Base-by-base conservation (phyloP, 2,888 invertebrate genomes). In the Scaptomyza flava region DNA sequence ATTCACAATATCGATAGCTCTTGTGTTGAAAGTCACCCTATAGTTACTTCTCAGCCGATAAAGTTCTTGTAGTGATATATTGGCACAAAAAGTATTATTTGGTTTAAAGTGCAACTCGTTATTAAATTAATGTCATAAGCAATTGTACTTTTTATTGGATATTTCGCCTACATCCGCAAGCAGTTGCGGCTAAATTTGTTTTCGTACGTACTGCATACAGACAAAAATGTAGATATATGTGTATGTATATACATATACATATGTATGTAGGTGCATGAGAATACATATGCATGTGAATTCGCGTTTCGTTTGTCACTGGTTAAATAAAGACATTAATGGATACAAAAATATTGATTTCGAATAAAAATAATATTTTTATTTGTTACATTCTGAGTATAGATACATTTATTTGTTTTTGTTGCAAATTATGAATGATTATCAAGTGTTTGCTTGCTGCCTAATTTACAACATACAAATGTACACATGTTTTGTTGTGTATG, bases 141-240 rank as follows among this genome's bases (percentile, higher is more conserved):
- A n/a, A 8, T 45, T 56, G 41, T 7, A 46, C 23, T 68, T 41
- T 33, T 8, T 36, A 41, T 53, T 58, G 43, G 31, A 53, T 36
- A 41, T 42, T 58, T 31, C 8, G 17, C 41, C 23, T 50, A n/a
- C 47, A 64, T 36, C 43, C 14, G 34, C 20, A 17, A 38, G 52
- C 43, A 43, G 14, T 23, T 66, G 50, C 51, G 38, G 33, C 17
- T 50, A 36, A 41, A 43, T 52, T 47, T 41, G 41, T 30, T 31
- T 36, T 47, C 23, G 68, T 69, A 69, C 73, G 68, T 72, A 34
- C 20, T 30, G n/a, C 43, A 30, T 56, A 48, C 20, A 45, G 11
- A 47, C 27, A 33, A 20, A 43, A 30, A 34, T 30, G 38, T 33
- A 30, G 12, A 31, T 41, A 36, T 3, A 33, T 8, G 8, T 14